These are phyloP conservation scores for Nibea coibor DNA, from an alignment of 2,113 vertebrate genomes.

Conservation along the genomic window DNA sequence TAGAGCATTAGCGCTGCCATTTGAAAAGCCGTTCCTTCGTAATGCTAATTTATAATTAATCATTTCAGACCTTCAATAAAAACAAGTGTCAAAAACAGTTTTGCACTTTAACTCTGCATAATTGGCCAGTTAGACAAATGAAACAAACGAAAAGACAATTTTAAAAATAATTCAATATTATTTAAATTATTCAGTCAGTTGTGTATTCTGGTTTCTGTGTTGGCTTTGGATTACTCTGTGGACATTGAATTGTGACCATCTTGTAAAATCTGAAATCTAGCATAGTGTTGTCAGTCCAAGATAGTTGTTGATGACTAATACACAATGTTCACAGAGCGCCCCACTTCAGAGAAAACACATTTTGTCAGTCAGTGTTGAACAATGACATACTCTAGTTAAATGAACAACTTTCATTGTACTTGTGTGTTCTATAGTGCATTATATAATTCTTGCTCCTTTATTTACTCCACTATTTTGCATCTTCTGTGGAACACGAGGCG, in stretches of 20 bases:
- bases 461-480: not conserved
- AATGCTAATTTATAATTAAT: not conserved
- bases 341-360: not conserved
- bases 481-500: not conserved
- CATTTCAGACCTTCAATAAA: not conserved
- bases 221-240: not conserved
- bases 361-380: not conserved
- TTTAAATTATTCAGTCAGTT: not conserved
- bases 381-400: not conserved
- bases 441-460: constrained; percentile 4
- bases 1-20: constrained; percentile 4
- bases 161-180: not conserved
- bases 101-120: not conserved
- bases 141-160: too few species aligned
- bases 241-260: too few species aligned
- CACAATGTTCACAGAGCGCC: not conserved
- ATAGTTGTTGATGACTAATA: not conserved
- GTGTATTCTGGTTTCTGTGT: not conserved
- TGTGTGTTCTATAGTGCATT: not conserved
- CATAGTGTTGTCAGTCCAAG: not conserved
- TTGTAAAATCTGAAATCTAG: not conserved
- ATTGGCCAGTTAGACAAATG: not conserved
- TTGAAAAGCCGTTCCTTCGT: not conserved
- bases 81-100: not conserved
- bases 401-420: not conserved